These are phyloP conservation scores for Xestia sexstrigata DNA, from an alignment of 2,888 invertebrate species.

Conservation along the genomic window DNA sequence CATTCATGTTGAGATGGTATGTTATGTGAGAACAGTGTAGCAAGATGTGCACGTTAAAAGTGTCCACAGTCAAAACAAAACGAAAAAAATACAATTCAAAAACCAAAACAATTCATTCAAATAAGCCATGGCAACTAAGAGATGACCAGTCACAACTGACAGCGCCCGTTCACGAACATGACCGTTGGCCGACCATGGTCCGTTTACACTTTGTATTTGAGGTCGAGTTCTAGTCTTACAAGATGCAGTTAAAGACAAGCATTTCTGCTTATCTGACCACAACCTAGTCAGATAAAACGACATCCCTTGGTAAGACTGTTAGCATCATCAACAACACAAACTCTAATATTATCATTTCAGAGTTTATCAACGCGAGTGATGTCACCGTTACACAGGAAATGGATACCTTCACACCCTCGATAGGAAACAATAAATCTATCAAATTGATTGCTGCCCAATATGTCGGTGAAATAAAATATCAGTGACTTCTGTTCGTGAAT, in stretches of 20 bases:
- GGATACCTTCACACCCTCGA: slow-evolving; percentile 18
- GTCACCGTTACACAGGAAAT: slow-evolving; percentile 2
- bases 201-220: too few species aligned
- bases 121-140: too few species aligned
- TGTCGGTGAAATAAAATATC: slow-evolving; percentile 25
- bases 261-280: neutral
- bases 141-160: too few species aligned
- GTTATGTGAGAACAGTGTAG: too few species aligned
- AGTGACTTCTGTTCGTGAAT: slow-evolving; percentile 18
- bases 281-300: neutral
- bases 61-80: too few species aligned
- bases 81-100: too few species aligned
- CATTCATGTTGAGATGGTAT: too few species aligned
- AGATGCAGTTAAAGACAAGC: too few species aligned
- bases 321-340: neutral
- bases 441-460: slow-evolving; percentile 46
- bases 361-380: slow-evolving; percentile 4
- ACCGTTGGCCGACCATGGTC: too few species aligned
- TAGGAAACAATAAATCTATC: slow-evolving; percentile 52
- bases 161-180: too few species aligned
- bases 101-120: too few species aligned
- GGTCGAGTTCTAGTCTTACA: neutral
- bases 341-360: neutral
- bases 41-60: too few species aligned
- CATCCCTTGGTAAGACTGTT: neutral